Evolutionary conservation across 2,113 vertebrate genomes (phyloP).

Genomic region (Hippocampus barbouri): DNA sequence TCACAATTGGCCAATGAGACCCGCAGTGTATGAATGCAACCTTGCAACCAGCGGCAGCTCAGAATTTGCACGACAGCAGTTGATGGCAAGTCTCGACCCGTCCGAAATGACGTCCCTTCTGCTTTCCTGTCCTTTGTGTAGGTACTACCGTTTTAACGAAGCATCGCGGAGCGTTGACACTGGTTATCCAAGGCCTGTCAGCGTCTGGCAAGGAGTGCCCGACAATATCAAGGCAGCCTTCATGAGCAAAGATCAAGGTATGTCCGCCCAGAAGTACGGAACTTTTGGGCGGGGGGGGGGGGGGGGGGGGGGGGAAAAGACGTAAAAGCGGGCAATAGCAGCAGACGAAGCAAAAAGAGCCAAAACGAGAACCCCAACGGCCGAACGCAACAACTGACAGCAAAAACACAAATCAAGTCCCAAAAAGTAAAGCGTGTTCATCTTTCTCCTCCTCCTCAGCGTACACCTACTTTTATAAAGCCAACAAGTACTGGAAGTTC

Average conservation of each 20-base stretch:
- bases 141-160: slow-evolving; percentile 88
- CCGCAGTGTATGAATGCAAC: too few relatives aligned
- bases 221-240: slow-evolving; percentile 82
- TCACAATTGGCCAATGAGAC: too few relatives aligned
- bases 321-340: neutral
- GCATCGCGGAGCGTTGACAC: slow-evolving; percentile 72
- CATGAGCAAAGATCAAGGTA: slow-evolving; percentile 88
- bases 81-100: too few relatives aligned
- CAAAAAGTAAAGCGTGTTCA: neutral
- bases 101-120: neutral
- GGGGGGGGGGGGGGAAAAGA: too few relatives aligned
- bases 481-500: slow-evolving; percentile 91
- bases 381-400: neutral
- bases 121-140: slow-evolving; percentile 33
- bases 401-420: too few relatives aligned
- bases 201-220: slow-evolving; percentile 84
- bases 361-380: neutral
- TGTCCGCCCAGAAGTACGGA: neutral
- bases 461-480: slow-evolving; percentile 90
- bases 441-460: slow-evolving; percentile 55
- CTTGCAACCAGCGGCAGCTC: too few relatives aligned
- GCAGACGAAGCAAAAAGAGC: neutral
- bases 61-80: too few relatives aligned
- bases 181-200: slow-evolving; percentile 82
- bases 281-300: too few relatives aligned